Evolutionary conservation across 2,113 vertebrate genomes (phyloP).

Genomic region (Ammodramus savannarum): DNA sequence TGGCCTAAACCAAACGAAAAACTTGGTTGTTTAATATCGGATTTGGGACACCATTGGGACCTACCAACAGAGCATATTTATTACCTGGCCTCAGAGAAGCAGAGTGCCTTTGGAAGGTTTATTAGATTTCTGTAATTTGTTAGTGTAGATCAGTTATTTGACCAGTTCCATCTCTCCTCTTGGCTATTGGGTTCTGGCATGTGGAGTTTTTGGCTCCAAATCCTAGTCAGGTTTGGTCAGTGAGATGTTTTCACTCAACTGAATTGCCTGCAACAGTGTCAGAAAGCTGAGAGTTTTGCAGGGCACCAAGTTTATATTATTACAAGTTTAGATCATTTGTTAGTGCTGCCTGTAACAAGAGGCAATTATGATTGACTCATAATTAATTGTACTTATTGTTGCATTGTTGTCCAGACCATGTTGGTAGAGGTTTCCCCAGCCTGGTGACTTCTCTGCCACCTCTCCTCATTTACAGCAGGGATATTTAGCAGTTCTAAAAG

Average conservation of each 20-base stretch:
- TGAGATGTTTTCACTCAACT: not conserved
- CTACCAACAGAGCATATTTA: not conserved
- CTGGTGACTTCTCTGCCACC: not conserved
- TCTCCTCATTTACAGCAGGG: not conserved
- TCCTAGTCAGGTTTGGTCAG: not conserved
- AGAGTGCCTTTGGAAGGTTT: not conserved
- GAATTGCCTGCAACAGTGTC: not conserved
- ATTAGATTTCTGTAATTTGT: not conserved
- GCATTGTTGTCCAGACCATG: not conserved
- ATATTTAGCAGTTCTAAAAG: not conserved
- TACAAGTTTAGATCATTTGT: not conserved
- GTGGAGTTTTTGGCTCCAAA: not conserved
- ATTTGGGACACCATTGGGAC: not conserved
- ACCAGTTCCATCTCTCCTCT: not conserved
- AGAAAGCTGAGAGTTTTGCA: not conserved
- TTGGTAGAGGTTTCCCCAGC: not conserved
- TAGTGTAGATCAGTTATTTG: not conserved
- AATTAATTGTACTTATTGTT: not conserved
- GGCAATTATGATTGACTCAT: not conserved
- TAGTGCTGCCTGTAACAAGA: not conserved
- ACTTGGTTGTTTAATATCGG: not conserved
- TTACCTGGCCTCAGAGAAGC: not conserved
- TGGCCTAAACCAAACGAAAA: not conserved
- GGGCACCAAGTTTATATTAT: not conserved
- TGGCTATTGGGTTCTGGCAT: not conserved